Evolutionary conservation across 2,797 vertebrate genomes (phyloP), one percentile per base, ranked within the genome.

Genomic region (Microhierax caerulescens): DNA sequence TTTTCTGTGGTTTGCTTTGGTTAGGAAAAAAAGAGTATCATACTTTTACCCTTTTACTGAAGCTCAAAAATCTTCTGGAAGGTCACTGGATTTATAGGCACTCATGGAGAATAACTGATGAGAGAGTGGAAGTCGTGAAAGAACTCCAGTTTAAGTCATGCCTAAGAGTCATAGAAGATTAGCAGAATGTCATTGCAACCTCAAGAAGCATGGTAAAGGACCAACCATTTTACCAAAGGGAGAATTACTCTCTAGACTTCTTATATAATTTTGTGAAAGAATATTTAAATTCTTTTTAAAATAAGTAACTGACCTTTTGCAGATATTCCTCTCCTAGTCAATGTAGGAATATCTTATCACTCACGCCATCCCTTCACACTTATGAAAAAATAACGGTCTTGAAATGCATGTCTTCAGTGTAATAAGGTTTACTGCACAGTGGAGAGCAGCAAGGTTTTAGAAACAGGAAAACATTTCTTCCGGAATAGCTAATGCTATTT

Each of bases 401-500:
- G 27, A 39, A 88, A 59, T 32, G 24, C 47, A 41, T 48, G 3
- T 18, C 13, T 67, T 93, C 57, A 73, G 36, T 68, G 34, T 57
- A 83, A 39, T 70, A 80, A 65, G 13, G 50, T 76, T 93, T 91
- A 88, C 34, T 84, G 22, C 51, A 34, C 37, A 70, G n/a, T 34
- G 23, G 78, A 92, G 43, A 84, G 13, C 39, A 76, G 15, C 3
- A 88, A 32, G 75, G 37, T 91, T 91, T 93, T 85, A 53, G 84
- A 96, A 93, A 72, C 39, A 89, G 68, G 39, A 95, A 89, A 85
- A n/a, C 59, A 67, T 57, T 83, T 91, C 27, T 73, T 95, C 77
- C 81, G 57, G 89, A 96, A 88, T 88, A 77, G 9, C 25, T 89
- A 90, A 91, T 85, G 32, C 6, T 78, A 36, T 91, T 95, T 95